These are phyloP conservation scores for Malthinus flaveolus DNA, from an alignment of 2,888 invertebrate genomes.

Conservation along the genomic window DNA sequence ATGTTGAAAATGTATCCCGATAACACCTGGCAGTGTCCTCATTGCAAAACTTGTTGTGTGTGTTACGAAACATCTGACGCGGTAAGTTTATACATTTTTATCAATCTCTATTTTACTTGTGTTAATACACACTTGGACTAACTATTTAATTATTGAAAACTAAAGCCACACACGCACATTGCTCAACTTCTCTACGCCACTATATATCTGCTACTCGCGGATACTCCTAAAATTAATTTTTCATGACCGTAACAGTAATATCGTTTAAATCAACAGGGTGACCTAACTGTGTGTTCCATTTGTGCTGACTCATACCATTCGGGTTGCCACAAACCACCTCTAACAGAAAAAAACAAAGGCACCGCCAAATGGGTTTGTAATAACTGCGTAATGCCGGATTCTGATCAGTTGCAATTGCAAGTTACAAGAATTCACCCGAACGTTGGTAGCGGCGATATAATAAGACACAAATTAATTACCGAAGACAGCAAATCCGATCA, in stretches of 20 bases:
- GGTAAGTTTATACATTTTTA: constrained; percentile 57
- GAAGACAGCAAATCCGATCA: not conserved
- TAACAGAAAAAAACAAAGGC: constrained; percentile 61
- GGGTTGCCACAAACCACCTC: constrained; percentile 74
- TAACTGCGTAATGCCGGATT: constrained; percentile 60
- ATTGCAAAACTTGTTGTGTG: constrained; percentile 84
- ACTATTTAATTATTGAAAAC: no score
- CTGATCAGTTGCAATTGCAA: constrained; percentile 39
- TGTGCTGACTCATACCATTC: constrained; percentile 88
- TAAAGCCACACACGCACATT: no score
- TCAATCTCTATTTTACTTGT: not conserved
- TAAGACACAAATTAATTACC: constrained; percentile 20
- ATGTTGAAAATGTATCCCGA: constrained; percentile 66
- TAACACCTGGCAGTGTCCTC: constrained; percentile 85
- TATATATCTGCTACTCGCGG: no score
- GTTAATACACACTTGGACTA: no score
- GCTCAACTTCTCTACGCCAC: no score
- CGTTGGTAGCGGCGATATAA: constrained; percentile 39
- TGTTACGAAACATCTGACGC: constrained; percentile 79
- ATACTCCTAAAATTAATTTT: no score
- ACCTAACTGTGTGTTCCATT: constrained; percentile 74
- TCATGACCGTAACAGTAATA: no score
- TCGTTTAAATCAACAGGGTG: constrained; percentile 40
- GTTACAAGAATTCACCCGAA: constrained; percentile 51
- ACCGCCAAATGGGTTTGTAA: constrained; percentile 73